These are phyloP conservation scores for Xestia ashworthii DNA, from an alignment of 2,888 invertebrate species.

Conservation along the genomic window DNA sequence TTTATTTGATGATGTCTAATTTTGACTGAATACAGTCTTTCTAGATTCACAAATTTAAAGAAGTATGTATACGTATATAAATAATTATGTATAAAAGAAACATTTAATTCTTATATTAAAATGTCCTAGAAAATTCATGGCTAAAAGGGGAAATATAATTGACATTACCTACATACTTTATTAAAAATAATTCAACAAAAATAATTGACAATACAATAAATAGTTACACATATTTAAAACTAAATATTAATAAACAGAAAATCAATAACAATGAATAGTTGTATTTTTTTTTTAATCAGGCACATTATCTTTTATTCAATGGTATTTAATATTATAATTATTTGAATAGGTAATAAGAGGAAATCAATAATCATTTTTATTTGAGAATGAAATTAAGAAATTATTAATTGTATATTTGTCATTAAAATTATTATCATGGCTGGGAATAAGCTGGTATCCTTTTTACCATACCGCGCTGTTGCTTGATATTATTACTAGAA, in stretches of 20 bases:
- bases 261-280: slow-evolving; percentile 65
- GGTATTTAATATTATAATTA: slow-evolving; percentile 52
- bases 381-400: slow-evolving; percentile 9
- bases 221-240: slow-evolving; percentile 60
- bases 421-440: slow-evolving; percentile 3
- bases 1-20: slow-evolving; percentile 3
- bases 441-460: slow-evolving; percentile 18
- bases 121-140: slow-evolving; percentile 47
- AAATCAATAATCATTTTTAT: slow-evolving; percentile 16
- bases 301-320: slow-evolving; percentile 65
- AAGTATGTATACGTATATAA: slow-evolving; percentile 15
- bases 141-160: slow-evolving; percentile 39
- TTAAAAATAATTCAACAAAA: slow-evolving; percentile 66
- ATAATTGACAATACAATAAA: slow-evolving; percentile 63
- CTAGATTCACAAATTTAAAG: slow-evolving; percentile 8
- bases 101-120: slow-evolving; percentile 24
- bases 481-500: neutral
- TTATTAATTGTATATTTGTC: neutral
- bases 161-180: slow-evolving; percentile 32
- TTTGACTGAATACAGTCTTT: slow-evolving; percentile 28
- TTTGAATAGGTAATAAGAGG: slow-evolving; percentile 42
- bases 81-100: slow-evolving; percentile 27
- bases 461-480: slow-evolving; percentile 31
- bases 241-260: slow-evolving; percentile 60
- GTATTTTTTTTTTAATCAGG: slow-evolving; percentile 64